phyloP scores from a whole-genome alignment of 1,140 invertebrate species.

The Drepana arcuata region DNA sequence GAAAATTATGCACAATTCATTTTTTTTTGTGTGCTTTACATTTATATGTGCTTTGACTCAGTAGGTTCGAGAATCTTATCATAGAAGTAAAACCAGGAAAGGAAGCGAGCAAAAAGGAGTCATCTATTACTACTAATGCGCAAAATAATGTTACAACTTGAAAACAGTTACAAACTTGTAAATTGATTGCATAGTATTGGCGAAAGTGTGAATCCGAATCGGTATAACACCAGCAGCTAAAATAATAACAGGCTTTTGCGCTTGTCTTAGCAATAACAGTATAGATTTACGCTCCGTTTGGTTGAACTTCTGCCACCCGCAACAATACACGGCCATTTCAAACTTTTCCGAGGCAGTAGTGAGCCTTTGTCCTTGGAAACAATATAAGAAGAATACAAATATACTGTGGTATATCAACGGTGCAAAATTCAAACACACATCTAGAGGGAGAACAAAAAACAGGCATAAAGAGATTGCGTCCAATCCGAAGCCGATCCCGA shows the following conservation, averaged over 20 bases:
- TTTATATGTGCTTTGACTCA: too few species aligned
- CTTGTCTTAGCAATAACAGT: conserved; percentile 21
- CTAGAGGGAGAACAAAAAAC: conserved; percentile 21
- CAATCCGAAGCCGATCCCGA: conserved; percentile 20
- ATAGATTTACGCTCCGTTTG: conserved; percentile 15
- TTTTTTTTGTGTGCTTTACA: too few species aligned
- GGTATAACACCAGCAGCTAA: conserved; percentile 22
- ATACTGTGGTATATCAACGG: conserved; percentile 21
- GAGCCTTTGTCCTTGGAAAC: conserved; percentile 27
- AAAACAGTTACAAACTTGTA: conserved; percentile 29
- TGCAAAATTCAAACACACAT: conserved; percentile 17
- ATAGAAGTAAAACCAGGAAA: too few species aligned
- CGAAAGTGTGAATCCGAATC: conserved; percentile 24
- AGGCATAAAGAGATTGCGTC: conserved; percentile 22
- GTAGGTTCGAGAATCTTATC: too few species aligned
- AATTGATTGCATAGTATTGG: conserved; percentile 20
- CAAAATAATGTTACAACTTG: conserved; percentile 26
- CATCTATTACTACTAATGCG: too few species aligned
- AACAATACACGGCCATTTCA: conserved; percentile 25
- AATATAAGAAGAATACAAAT: conserved; percentile 30
- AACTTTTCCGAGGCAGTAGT: conserved; percentile 23
- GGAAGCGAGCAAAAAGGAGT: too few species aligned
- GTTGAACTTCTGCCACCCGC: conserved; percentile 31
- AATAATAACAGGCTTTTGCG: conserved; percentile 22
- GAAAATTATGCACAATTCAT: too few species aligned